A percentile compares a stretch with the other conserved stretches of the same genome.
These are phyloP conservation scores for Parotia lawesii DNA, from an alignment of 2,113 vertebrate species.

Conservation along the genomic window DNA sequence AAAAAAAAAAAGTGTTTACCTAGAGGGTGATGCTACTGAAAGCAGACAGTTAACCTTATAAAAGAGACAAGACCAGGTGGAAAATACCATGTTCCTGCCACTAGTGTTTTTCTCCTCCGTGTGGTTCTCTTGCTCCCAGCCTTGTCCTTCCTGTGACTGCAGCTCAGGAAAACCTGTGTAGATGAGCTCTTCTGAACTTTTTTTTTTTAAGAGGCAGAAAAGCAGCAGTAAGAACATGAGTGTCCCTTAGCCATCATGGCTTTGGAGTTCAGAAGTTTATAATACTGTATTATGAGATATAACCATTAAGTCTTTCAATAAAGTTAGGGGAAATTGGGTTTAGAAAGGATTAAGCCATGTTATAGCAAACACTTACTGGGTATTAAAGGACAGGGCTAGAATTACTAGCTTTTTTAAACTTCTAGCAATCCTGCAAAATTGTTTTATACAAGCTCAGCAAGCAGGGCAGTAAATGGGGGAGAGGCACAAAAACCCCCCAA, in stretches of 20 bases:
- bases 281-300: not conserved
- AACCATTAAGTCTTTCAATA: not conserved
- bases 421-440: not conserved
- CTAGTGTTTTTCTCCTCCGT: rapidly evolving
- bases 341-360: not conserved
- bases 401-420: not conserved
- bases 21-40: not conserved
- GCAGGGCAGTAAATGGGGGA: not conserved
- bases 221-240: not conserved
- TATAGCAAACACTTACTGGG: not conserved
- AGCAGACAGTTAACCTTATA: not conserved
- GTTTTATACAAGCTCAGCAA: not conserved
- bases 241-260: not conserved
- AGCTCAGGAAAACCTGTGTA: not conserved
- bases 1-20: not conserved
- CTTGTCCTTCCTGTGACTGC: not conserved
- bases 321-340: not conserved
- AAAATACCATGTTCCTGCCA: not conserved
- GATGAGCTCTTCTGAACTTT: not conserved
- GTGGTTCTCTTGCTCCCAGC: not conserved
- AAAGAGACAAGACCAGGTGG: not conserved
- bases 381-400: not conserved
- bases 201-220: not conserved
- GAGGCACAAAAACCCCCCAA: not conserved
- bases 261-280: not conserved